Evolutionary conservation across 2,888 invertebrate species (phyloP).

Genomic region (Callimorpha dominula): DNA sequence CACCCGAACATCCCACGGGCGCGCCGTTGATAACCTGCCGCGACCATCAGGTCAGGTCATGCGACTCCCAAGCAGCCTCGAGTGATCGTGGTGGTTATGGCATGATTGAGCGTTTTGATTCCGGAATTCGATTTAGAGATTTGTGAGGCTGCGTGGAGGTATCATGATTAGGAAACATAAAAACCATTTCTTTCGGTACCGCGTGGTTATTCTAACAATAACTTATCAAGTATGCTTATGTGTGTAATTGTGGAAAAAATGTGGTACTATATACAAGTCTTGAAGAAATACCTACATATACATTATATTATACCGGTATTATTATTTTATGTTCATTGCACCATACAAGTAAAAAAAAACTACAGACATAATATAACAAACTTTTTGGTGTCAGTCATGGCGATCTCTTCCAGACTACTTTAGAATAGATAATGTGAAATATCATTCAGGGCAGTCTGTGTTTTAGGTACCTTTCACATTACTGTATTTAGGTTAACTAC

Average conservation of each 20-base stretch:
- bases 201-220: not conserved
- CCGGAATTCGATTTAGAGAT: slow-evolving; percentile 1
- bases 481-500: too few species aligned
- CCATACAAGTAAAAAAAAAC: too few species aligned
- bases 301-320: too few species aligned
- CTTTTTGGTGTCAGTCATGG: too few species aligned
- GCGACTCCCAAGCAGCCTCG: slow-evolving; percentile 57
- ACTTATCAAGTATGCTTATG: not conserved
- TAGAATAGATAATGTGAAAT: too few species aligned
- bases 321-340: too few species aligned
- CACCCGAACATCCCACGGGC: slow-evolving; percentile 61
- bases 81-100: slow-evolving; percentile 53
- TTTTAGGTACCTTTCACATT: too few species aligned
- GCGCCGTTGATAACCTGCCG: slow-evolving; percentile 81
- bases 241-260: not conserved
- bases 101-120: slow-evolving; percentile 3
- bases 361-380: too few species aligned
- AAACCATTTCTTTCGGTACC: not conserved
- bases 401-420: too few species aligned
- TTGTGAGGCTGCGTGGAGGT: slow-evolving; percentile 27
- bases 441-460: too few species aligned
- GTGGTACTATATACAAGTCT: not conserved
- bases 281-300: too few species aligned
- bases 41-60: slow-evolving; percentile 35
- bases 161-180: slow-evolving; percentile 12